Evolutionary conservation across 2,888 invertebrate genomes (phyloP).

Genomic region (Callyntrura sp.): DNA sequence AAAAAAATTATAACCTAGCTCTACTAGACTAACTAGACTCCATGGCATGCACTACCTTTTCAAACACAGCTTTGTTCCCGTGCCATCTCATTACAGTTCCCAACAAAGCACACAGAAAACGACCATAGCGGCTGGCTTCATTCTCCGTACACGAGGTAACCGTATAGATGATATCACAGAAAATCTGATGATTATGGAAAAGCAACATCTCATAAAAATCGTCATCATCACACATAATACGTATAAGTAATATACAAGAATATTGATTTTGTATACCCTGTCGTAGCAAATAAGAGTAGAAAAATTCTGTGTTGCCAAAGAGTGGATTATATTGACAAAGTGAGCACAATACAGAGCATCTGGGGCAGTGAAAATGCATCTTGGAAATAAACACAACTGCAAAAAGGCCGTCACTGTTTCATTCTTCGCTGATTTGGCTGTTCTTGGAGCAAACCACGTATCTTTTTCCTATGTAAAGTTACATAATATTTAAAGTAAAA

Average conservation of each 20-base stretch:
- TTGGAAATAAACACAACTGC: conserved; percentile 98
- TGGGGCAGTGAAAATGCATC: conserved; percentile 97
- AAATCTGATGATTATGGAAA: conserved; percentile 89
- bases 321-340: conserved; percentile 98
- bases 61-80: conserved; percentile 94
- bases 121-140: conserved; percentile 98
- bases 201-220: not conserved
- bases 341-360: conserved; percentile 99
- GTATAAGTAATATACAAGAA: too few species aligned
- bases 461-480: conserved; percentile 89
- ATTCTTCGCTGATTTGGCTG: conserved; percentile 96
- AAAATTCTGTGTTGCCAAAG: conserved; percentile 97
- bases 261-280: too few species aligned
- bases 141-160: conserved; percentile 99
- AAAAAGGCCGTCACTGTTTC: conserved; percentile 98
- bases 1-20: too few species aligned
- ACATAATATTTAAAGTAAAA: conserved; percentile 37
- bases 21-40: too few species aligned
- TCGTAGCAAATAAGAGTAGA: conserved; percentile 99
- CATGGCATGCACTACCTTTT: too few species aligned
- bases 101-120: conserved; percentile 96
- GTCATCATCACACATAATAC: conserved; percentile 78
- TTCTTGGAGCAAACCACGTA: conserved; percentile 94
- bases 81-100: conserved; percentile 99
- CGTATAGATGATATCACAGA: conserved; percentile 99